Base-by-base conservation (phyloP, 1,140 invertebrate genomes). In the Zaprionus davidi region DNA sequence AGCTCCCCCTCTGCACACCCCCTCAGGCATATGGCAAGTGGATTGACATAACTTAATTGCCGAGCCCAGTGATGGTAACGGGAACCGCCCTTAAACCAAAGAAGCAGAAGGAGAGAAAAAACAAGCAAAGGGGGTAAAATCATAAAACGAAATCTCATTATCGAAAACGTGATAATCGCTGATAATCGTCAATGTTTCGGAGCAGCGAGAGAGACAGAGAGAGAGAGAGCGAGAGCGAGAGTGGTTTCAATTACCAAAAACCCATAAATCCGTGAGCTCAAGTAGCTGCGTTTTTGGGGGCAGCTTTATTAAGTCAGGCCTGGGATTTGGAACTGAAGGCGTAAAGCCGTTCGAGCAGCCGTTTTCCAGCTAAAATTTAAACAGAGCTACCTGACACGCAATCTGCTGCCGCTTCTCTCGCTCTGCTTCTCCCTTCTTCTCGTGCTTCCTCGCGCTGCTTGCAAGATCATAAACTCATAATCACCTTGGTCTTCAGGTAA, bases 81-180 rank as follows among this genome's bases (percentile, higher is more conserved):
- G 36, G 24, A 76, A 58, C 71, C 66, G 66, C 76, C 76, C 76
- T 69, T 78, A 75, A 46, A 44, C 22, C 17, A 22, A 22, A 1
- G 26, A 0, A 20, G 41, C 17, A 71, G 46, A 44, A n/a, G 57
- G n/a, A 70, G 13, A 80, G 64, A 77, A 72, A 55, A 66, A 65
- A 20, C 22, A 17, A 12, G 55, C 59, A 58, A 46, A 41, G 38
- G 41, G 46, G 63, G 57, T 28, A 49, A 72, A 76, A 76, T 72
- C 74, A 76, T 76, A 88, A 77, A 90, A 74, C 71, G 78, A 88
- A 87, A 87, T 87, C 84, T 75, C 81, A 84, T 87, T 90, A 88
- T 81, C 75, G 85, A 88, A 75, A 90, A 87, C 85, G 84, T 82
- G 78, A 84, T 87, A 87, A 88, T 88, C 84, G 81, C 68, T 84